These are phyloP conservation scores for Choreutis nemorana DNA, from an alignment of 2,888 invertebrate genomes.

Conservation along the genomic window DNA sequence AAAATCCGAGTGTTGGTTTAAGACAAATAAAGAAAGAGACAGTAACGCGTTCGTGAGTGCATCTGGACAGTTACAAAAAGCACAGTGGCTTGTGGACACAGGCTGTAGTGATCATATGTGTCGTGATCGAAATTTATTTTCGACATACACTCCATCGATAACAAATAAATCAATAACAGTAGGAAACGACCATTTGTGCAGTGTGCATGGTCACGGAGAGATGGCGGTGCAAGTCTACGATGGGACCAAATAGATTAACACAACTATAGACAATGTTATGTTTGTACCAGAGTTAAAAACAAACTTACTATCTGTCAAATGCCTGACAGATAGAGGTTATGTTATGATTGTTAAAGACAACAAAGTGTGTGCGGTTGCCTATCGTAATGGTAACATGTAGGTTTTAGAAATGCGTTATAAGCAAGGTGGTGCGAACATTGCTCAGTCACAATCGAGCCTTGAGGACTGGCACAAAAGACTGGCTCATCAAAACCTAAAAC, in stretches of 20 bases:
- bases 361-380: slow-evolving; percentile 4
- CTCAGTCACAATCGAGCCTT: not conserved
- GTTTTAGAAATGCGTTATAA: slow-evolving; percentile 3
- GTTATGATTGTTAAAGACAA: slow-evolving; percentile 5
- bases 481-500: slow-evolving; percentile 8
- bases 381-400: slow-evolving; percentile 3
- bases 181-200: slow-evolving; percentile 1
- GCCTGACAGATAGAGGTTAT: slow-evolving; percentile 7
- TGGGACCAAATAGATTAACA: slow-evolving; percentile 6
- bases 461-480: slow-evolving; percentile 11
- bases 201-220: slow-evolving; percentile 4
- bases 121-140: not conserved
- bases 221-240: slow-evolving; percentile 4
- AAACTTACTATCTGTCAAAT: slow-evolving; percentile 9
- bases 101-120: slow-evolving; percentile 2
- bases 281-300: slow-evolving; percentile 6
- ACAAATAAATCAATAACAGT: slow-evolving; percentile 3
- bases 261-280: slow-evolving; percentile 5
- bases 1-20: slow-evolving; percentile 2
- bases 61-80: not conserved
- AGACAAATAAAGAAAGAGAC: not conserved
- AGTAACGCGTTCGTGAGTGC: not conserved
- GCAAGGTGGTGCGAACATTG: not conserved
- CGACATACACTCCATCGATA: not conserved
- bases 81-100: slow-evolving; percentile 1